Evolutionary conservation across 2,888 invertebrate species (phyloP), one percentile per base, ranked within the genome.

Genomic region (Synanthedon myopaeformis): DNA sequence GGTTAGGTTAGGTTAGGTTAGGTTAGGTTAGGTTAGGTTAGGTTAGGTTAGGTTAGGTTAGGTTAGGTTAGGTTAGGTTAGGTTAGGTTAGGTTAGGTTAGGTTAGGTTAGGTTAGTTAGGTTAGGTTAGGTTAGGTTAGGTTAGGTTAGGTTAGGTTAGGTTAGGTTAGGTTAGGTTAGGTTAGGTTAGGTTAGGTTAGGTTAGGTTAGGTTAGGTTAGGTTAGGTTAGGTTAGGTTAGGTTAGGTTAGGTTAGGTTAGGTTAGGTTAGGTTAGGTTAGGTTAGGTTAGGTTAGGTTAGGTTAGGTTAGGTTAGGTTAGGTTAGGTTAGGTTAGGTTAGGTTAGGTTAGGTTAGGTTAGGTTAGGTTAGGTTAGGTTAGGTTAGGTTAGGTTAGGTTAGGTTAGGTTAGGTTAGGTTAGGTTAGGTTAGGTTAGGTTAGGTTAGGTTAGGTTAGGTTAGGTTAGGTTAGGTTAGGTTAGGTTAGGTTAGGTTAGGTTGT

Each of bases 41-140:
- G 55, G 55, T 53, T 53, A 52, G 53, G 55, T 53, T 55, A 53
- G 53, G 55, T 53, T 55, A 52, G 52, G 57, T 55, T 57, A 57
- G 57, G 57, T 55, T 57, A 57, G 57, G 57, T 57, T 57, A 54
- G 57, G 55, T 55, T 57, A 57, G 57, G 57, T 57, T 57, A 57
- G 57, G 57, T 57, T 57, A 57, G 57, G 57, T 57, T 57, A 57
- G 57, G 57, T 57, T 57, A 57, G 55, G 57, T 57, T 57, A 57
- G 57, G 57, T 57, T 57, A 57, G 57, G 57, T 57, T 57, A 55
- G 57, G 57, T 57, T 57, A 57, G 57, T 57, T 57, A 57, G 57
- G 55, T 55, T 57, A 52, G 55, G 55, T 55, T 55, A 55, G 55
- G 55, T 55, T 55, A 52, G 51, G 55, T 53, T 55, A 53, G 55